Evolutionary conservation across 2,797 vertebrate species (phyloP), one percentile per base, ranked within the genome.

Genomic region (Argentina silus): DNA sequence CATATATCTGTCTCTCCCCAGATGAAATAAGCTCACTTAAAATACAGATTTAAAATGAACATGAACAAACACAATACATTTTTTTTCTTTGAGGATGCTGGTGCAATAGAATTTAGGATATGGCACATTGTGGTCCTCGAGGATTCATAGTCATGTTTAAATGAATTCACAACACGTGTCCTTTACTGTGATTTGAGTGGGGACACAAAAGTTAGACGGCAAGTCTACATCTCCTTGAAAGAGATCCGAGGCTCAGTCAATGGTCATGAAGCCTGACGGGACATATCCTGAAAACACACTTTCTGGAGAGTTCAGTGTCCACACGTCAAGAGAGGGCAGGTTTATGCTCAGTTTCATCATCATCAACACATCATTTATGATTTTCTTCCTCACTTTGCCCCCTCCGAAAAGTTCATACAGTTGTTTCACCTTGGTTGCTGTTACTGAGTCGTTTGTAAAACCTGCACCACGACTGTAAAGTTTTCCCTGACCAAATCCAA

Each of bases 401-500:
- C 69, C 53, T 65, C 5, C 59, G 66, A 42, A 50, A 74, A 67
- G 21, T 64, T 69, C 72, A 97, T 90, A 96, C 95, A 0, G 95
- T 95, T 0, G 95, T 96, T 85, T 97, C 95, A 14, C 94, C 95
- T 79, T 96, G 95, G 78, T 93, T 92, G 77, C 84, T 92, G 0
- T 90, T 94, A 76, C 92, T 95, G 15, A 97, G 94, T 87, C 94
- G 93, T 67, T 94, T 93, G 81, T 96, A 97, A 87, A 97, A 97
- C 73, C 89, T 89, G 56, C 94, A 90, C 97, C 97, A 98, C 0
- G 95, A 96, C 91, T 95, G 95, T 65, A 97, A 90, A 14, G 97
- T 98, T 87, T 98, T 98, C 72, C 95, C 94, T 0, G 96, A 97
- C 95, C 97, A 98, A 91, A 98, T 95, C 97, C 97, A 98, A 85